These are phyloP conservation scores for Phengaris arion DNA, from an alignment of 2,888 invertebrate species.

Conservation along the genomic window DNA sequence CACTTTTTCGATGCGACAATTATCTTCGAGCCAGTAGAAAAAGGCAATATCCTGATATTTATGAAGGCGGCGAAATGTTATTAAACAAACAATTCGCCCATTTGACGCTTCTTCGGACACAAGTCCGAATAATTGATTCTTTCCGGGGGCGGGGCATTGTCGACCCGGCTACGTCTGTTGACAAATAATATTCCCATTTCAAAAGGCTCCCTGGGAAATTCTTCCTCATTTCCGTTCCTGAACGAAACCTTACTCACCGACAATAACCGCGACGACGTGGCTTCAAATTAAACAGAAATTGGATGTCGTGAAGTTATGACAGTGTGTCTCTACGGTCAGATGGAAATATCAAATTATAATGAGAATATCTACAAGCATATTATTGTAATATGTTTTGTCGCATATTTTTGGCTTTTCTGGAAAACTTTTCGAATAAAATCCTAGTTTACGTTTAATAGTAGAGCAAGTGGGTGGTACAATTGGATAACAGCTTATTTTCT, in stretches of 20 bases:
- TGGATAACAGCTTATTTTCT: too few relatives aligned
- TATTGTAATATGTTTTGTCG: conserved; percentile 12
- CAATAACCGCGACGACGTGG: conserved; percentile 62
- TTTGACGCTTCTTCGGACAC: conserved; percentile 68
- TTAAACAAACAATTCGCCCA: conserved; percentile 80
- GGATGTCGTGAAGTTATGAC: conserved; percentile 64
- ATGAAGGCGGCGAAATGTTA: conserved; percentile 71
- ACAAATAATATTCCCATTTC: conserved; percentile 70
- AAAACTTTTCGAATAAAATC: neutral
- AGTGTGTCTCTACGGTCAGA: conserved; percentile 54
- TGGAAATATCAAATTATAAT: conserved; percentile 31
- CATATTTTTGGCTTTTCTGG: neutral
- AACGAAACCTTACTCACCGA: conserved; percentile 65
- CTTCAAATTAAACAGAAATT: conserved; percentile 71
- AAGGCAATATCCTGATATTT: conserved; percentile 72
- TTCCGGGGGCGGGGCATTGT: conserved; percentile 72
- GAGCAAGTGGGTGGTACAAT: too few relatives aligned
- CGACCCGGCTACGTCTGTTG: conserved; percentile 50
- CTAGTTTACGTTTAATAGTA: too few relatives aligned
- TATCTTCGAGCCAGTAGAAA: conserved; percentile 34
- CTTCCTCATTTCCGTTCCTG: conserved; percentile 72
- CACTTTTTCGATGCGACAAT: conserved; percentile 29
- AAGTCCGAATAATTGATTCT: conserved; percentile 75
- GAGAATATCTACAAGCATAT: conserved; percentile 22
- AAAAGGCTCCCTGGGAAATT: conserved; percentile 66